These are phyloP conservation scores for Eupsilia transversa DNA, from an alignment of 2,888 invertebrate species.

Conservation along the genomic window DNA sequence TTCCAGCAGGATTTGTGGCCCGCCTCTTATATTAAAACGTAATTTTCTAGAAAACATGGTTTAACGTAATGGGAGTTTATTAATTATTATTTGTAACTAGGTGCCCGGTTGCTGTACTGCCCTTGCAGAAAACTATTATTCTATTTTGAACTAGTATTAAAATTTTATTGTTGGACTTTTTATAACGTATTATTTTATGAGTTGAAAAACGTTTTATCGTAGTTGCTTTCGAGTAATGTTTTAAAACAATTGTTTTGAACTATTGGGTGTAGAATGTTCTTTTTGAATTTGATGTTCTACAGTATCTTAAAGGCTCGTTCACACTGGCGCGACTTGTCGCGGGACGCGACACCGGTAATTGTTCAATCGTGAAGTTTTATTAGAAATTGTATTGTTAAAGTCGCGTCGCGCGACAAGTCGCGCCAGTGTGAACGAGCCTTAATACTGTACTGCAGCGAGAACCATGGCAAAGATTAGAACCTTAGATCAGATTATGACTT, in stretches of 20 bases:
- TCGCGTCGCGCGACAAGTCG: too few species aligned
- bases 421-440: too few species aligned
- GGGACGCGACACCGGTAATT: too few species aligned
- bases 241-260: not conserved
- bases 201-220: constrained; percentile 7
- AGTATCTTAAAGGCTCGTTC: too few species aligned
- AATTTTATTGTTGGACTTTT: constrained; percentile 39
- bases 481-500: too few species aligned
- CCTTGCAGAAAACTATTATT: constrained; percentile 25
- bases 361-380: too few species aligned
- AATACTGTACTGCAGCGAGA: not conserved
- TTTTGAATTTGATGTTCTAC: not conserved
- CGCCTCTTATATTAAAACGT: constrained; percentile 48
- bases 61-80: constrained; percentile 38
- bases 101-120: not conserved
- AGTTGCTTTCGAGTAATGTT: not conserved
- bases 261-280: not conserved
- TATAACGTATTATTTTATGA: constrained; percentile 29
- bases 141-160: constrained; percentile 36
- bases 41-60: constrained; percentile 51
- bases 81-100: constrained; percentile 48
- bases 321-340: too few species aligned
- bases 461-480: too few species aligned
- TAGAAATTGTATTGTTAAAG: too few species aligned
- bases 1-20: constrained; percentile 58